These are phyloP conservation scores for Calliscelio sp. DNA, from an alignment of 2,888 invertebrate genomes.

Conservation along the genomic window DNA sequence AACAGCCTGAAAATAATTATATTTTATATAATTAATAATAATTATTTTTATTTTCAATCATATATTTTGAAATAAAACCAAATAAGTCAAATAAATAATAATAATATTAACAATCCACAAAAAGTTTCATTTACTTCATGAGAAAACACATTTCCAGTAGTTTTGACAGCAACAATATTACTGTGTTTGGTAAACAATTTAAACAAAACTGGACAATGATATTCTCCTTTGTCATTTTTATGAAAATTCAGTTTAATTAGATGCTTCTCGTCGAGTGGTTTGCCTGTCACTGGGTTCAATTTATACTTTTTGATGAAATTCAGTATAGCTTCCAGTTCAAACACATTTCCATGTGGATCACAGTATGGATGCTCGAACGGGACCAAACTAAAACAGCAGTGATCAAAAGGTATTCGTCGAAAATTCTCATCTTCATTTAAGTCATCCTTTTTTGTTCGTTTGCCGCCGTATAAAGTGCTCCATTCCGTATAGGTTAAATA, in stretches of 20 bases:
- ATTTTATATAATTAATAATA: too few species aligned
- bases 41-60: too few species aligned
- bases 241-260: constrained; percentile 95
- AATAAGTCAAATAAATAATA: too few species aligned
- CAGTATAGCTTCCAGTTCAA: constrained; percentile 95
- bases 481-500: constrained; percentile 95
- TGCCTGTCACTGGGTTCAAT: constrained; percentile 97
- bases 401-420: constrained; percentile 96
- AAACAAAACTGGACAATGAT: constrained; percentile 97
- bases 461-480: constrained; percentile 96
- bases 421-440: constrained; percentile 93
- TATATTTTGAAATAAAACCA: too few species aligned
- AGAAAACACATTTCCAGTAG: constrained; percentile 98
- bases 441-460: constrained; percentile 89
- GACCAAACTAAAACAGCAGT: constrained; percentile 96
- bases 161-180: constrained; percentile 95
- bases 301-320: constrained; percentile 96
- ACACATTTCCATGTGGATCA: constrained; percentile 96
- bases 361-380: constrained; percentile 97
- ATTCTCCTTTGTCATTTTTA: constrained; percentile 93
- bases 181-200: constrained; percentile 97
- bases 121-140: constrained; percentile 92
- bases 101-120: too few species aligned
- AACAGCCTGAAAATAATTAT: constrained; percentile 88
- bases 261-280: constrained; percentile 93